Conservation (phyloP, 2,888 invertebrate species). For the Parochlus steinenii region DNA sequence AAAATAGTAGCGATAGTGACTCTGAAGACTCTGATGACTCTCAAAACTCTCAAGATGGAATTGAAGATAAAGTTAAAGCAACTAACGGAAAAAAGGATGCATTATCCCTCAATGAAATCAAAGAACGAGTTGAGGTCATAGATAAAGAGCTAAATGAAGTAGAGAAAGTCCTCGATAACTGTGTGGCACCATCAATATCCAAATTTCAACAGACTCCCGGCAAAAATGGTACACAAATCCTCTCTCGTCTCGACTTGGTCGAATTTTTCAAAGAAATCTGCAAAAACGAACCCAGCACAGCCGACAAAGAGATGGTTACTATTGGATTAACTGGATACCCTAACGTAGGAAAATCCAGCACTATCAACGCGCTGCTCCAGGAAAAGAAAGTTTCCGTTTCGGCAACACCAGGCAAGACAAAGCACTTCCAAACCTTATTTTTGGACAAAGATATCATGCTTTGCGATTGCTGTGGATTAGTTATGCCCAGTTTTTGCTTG, state of each 20-base stretch:
- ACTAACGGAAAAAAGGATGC: constrained; percentile 30
- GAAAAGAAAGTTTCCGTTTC: constrained; percentile 85
- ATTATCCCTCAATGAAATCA: constrained; percentile 12
- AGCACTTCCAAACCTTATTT: constrained; percentile 85
- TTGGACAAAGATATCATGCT: constrained; percentile 63
- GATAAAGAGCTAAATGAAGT: constrained; percentile 13
- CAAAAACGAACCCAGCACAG: constrained; percentile 26
- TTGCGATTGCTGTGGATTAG: constrained; percentile 95
- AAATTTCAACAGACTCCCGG: constrained; percentile 4
- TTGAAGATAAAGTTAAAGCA: constrained; percentile 36
- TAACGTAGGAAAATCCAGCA: constrained; percentile 99
- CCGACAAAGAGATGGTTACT: constrained; percentile 43
- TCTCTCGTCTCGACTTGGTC: constrained; percentile 52
- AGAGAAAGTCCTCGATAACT: background rate
- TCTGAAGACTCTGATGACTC: constrained; percentile 29
- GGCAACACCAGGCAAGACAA: constrained; percentile 96
- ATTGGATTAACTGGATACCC: constrained; percentile 96
- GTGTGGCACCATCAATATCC: background rate
- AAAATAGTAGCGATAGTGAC: constrained; percentile 11
- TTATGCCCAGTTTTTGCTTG: constrained; percentile 91
- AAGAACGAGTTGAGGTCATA: constrained; percentile 8
- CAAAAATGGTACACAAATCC: constrained; percentile 24
- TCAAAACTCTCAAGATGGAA: constrained; percentile 35
- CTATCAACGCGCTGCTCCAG: constrained; percentile 83
- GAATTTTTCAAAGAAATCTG: constrained; percentile 49